Evolutionary conservation across 2,888 invertebrate genomes (phyloP).

Genomic region (Drosophila quinaria): DNA sequence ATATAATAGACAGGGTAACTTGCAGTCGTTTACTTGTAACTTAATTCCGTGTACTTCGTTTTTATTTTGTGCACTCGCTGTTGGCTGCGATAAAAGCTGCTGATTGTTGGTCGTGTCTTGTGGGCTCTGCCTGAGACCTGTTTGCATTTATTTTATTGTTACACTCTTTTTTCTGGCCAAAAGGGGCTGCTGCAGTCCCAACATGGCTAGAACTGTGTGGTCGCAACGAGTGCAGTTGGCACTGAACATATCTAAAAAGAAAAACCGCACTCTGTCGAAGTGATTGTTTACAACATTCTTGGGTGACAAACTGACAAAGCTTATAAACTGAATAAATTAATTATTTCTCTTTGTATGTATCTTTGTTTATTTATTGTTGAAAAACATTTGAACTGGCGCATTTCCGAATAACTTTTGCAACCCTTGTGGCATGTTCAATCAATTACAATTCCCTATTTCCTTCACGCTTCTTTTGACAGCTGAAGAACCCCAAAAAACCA

Average conservation of each 20-base stretch:
- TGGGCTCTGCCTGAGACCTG: constrained; percentile 25
- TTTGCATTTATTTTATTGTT: constrained; percentile 11
- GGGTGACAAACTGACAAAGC: constrained; percentile 4
- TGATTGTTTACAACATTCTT: constrained; percentile 12
- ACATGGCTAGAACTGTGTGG: neutral
- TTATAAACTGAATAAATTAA: constrained; percentile 6
- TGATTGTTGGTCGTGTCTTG: constrained; percentile 66
- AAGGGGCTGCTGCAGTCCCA: constrained; percentile 7
- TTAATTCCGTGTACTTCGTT: neutral
- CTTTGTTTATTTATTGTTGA: neutral
- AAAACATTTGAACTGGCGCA: constrained; percentile 4
- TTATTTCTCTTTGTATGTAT: neutral
- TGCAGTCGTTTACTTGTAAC: neutral
- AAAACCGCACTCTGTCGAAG: neutral
- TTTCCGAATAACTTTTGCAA: constrained; percentile 7
- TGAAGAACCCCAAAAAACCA: neutral
- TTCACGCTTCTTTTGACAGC: constrained; percentile 3
- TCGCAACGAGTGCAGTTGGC: neutral
- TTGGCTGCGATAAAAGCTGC: constrained; percentile 58
- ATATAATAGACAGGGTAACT: constrained; percentile 1
- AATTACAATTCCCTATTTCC: constrained; percentile 31
- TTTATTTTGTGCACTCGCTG: constrained; percentile 6
- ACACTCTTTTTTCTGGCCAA: neutral
- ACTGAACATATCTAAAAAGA: constrained; percentile 6
- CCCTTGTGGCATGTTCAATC: constrained; percentile 22